A percentile compares a stretch with the other conserved stretches of the same genome.
Evolutionary conservation across 2,888 invertebrate genomes (phyloP).

Genomic region (Homarus gammarus): DNA sequence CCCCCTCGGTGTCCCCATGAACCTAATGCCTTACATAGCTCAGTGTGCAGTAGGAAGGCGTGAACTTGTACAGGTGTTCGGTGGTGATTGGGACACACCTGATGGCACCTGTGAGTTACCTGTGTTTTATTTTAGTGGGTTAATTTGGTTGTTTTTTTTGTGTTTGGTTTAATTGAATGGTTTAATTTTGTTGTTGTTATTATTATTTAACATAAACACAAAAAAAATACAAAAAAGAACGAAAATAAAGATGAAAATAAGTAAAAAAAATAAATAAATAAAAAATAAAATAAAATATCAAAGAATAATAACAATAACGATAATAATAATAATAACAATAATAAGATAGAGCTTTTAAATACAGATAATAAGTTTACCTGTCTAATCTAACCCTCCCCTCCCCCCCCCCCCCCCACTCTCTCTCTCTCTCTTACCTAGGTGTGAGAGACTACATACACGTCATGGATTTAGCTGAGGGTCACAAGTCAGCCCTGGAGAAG

Average conservation of each 20-base stretch:
- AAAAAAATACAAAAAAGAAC: too few relatives aligned
- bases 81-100: slow-evolving; percentile 90
- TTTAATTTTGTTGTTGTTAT: neutral
- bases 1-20: slow-evolving; percentile 92
- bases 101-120: slow-evolving; percentile 91
- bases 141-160: too few relatives aligned
- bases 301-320: too few relatives aligned
- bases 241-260: too few relatives aligned
- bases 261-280: too few relatives aligned
- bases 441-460: slow-evolving; percentile 93
- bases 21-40: slow-evolving; percentile 97
- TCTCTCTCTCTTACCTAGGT: slow-evolving; percentile 78
- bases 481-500: slow-evolving; percentile 89
- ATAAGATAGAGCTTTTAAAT: neutral
- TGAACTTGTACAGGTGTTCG: slow-evolving; percentile 88
- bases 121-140: neutral
- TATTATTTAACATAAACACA: too few relatives aligned
- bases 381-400: neutral
- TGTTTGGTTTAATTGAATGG: neutral
- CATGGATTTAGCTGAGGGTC: slow-evolving; percentile 92
- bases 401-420: neutral
- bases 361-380: neutral
- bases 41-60: slow-evolving; percentile 91
- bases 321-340: too few relatives aligned
- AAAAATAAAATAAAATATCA: too few relatives aligned